Evolutionary conservation across 2,797 vertebrate genomes (phyloP).

Genomic region (Syngnathus rostellatus): DNA sequence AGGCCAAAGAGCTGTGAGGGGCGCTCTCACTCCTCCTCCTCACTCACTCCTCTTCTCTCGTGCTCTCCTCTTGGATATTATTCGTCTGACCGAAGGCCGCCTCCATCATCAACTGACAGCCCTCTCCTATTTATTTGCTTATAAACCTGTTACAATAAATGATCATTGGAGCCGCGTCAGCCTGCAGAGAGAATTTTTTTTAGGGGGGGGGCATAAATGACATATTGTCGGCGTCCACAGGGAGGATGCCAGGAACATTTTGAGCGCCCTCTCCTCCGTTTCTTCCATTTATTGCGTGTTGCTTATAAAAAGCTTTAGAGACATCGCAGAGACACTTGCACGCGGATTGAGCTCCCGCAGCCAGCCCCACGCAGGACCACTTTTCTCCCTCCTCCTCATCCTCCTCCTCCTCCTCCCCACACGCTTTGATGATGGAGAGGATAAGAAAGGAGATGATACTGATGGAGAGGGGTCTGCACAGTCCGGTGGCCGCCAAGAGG

Average conservation of each 20-base stretch:
- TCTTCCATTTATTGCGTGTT: constrained; percentile 81
- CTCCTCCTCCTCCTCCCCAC: constrained; percentile 18
- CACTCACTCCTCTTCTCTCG: constrained; percentile 67
- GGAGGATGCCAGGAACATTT: constrained; percentile 93
- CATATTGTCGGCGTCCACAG: constrained; percentile 69
- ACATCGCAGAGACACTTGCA: constrained; percentile 70
- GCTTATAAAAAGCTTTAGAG: constrained; percentile 80
- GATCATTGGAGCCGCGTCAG: constrained; percentile 99
- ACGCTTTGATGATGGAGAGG: constrained; percentile 97
- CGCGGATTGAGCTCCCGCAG: constrained; percentile 85
- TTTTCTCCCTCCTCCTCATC: not conserved
- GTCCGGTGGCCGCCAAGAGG: constrained; percentile 90
- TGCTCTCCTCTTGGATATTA: constrained; percentile 92
- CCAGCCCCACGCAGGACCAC: constrained; percentile 70
- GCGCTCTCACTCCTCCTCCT: constrained; percentile 75
- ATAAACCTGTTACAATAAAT: constrained; percentile 99
- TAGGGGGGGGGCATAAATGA: constrained; percentile 74
- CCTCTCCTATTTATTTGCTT: constrained; percentile 99
- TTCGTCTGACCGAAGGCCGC: constrained; percentile 96
- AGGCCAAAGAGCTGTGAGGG: constrained; percentile 80
- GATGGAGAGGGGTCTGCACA: constrained; percentile 98
- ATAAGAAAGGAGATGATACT: constrained; percentile 99
- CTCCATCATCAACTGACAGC: constrained; percentile 98
- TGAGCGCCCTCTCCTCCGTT: constrained; percentile 79
- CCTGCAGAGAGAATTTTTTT: constrained; percentile 69